These are phyloP conservation scores for Phainopepla nitens DNA, from an alignment of 2,113 vertebrate species.

Conservation along the genomic window DNA sequence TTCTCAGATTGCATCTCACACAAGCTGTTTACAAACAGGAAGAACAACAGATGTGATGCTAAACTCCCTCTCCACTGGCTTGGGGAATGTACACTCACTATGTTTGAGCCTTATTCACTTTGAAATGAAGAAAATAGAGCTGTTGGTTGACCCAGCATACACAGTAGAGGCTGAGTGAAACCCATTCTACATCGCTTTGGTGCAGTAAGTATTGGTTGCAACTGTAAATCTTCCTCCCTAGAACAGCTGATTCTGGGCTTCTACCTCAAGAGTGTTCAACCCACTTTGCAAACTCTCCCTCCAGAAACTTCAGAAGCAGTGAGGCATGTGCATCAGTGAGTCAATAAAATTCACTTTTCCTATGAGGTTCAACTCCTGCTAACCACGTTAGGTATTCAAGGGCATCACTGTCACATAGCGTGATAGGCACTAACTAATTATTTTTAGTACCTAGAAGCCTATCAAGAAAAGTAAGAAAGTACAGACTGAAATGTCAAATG, in stretches of 20 bases:
- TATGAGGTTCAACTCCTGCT: neutral
- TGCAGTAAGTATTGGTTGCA: neutral
- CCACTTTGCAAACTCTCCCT: neutral
- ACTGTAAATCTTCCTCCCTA: neutral
- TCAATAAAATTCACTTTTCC: neutral
- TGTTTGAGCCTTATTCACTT: neutral
- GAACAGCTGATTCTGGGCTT: neutral
- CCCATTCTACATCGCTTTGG: neutral
- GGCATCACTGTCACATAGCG: neutral
- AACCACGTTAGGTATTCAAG: neutral
- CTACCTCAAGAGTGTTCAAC: neutral
- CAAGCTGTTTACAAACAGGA: neutral
- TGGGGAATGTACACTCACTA: neutral
- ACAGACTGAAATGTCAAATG: conserved; percentile 35
- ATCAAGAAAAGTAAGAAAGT: conserved; percentile 37
- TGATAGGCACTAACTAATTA: conserved; percentile 24
- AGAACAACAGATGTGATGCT: neutral
- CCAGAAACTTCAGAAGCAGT: neutral
- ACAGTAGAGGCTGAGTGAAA: neutral
- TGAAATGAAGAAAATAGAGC: neutral
- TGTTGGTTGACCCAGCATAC: neutral
- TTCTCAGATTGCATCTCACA: neutral
- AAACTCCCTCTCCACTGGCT: neutral
- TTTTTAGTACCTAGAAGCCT: conserved; percentile 30
- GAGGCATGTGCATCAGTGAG: neutral